Conservation (phyloP, 1,140 invertebrate species). For the Procambarus clarkii region DNA sequence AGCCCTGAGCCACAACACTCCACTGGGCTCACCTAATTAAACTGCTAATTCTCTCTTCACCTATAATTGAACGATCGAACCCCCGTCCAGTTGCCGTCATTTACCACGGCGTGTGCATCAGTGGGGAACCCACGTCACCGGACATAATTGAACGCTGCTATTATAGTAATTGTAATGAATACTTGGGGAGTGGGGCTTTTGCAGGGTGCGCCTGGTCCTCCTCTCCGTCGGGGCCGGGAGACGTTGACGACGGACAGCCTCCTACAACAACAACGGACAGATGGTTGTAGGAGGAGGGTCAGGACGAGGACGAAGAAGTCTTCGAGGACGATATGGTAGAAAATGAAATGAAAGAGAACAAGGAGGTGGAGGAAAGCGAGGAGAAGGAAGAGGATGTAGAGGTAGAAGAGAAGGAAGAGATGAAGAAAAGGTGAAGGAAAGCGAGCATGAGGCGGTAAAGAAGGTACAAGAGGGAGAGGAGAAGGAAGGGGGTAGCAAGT, state of each 20-base stretch:
- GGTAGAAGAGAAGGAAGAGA: not conserved
- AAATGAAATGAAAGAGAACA: not conserved
- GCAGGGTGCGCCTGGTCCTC: not conserved
- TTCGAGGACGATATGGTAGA: not conserved
- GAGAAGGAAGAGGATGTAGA: too few relatives aligned
- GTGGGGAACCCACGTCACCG: constrained; percentile 35
- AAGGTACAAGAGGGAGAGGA: not conserved
- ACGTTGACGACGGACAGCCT: not conserved
- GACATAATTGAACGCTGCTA: constrained; percentile 51
- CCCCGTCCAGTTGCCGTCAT: constrained; percentile 45
- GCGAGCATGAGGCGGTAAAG: not conserved
- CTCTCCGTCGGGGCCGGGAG: not conserved
- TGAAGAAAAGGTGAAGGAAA: not conserved
- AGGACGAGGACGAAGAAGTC: not conserved
- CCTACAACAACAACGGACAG: too few relatives aligned
- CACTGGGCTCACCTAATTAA: constrained; percentile 40
- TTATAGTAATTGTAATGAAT: constrained; percentile 55
- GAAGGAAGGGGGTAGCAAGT: not conserved
- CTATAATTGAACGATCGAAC: constrained; percentile 62
- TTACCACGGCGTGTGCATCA: constrained; percentile 23
- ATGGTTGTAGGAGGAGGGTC: not conserved
- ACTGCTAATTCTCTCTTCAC: constrained; percentile 58
- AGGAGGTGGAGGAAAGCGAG: not conserved
- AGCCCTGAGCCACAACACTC: not conserved
- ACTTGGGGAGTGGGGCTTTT: not conserved